These are phyloP conservation scores for Atrina japonica DNA, from an alignment of 2,888 invertebrate genomes.

Conservation along the genomic window DNA sequence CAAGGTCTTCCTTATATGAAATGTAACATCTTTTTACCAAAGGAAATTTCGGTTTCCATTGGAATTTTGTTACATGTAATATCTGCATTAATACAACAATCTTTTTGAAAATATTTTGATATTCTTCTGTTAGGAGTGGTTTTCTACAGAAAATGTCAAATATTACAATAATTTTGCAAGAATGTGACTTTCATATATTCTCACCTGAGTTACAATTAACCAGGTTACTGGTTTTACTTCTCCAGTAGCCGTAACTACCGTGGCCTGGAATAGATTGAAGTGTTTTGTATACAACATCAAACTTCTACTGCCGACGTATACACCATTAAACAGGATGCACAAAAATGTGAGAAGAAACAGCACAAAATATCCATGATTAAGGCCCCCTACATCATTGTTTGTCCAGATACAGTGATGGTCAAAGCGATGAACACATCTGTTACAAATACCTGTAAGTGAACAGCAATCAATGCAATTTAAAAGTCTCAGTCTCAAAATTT, in stretches of 20 bases:
- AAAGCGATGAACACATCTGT: conserved; percentile 77
- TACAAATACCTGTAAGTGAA: conserved; percentile 75
- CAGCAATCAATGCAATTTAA: not conserved
- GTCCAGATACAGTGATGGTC: conserved; percentile 81
- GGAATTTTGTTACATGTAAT: no score
- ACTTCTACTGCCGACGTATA: conserved; percentile 64
- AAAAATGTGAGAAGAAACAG: conserved; percentile 72
- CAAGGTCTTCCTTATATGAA: no score
- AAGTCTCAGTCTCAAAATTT: not conserved
- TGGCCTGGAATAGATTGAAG: conserved; percentile 64
- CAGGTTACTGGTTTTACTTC: conserved; percentile 65
- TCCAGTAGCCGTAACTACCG: conserved; percentile 66
- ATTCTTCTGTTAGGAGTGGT: no score
- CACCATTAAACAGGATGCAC: conserved; percentile 72
- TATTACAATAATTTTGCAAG: no score
- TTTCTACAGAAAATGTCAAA: no score
- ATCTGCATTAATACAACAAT: no score
- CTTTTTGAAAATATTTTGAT: no score
- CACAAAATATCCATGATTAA: conserved; percentile 77
- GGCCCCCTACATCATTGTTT: conserved; percentile 78
- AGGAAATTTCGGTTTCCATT: no score
- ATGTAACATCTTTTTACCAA: no score
- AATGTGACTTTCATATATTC: no score
- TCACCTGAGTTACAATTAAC: conserved; percentile 74
- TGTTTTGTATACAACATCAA: conserved; percentile 63